Evolutionary conservation across 2,797 vertebrate genomes (phyloP), one percentile per base, ranked within the genome.

Genomic region (Jordanella pulchra): DNA sequence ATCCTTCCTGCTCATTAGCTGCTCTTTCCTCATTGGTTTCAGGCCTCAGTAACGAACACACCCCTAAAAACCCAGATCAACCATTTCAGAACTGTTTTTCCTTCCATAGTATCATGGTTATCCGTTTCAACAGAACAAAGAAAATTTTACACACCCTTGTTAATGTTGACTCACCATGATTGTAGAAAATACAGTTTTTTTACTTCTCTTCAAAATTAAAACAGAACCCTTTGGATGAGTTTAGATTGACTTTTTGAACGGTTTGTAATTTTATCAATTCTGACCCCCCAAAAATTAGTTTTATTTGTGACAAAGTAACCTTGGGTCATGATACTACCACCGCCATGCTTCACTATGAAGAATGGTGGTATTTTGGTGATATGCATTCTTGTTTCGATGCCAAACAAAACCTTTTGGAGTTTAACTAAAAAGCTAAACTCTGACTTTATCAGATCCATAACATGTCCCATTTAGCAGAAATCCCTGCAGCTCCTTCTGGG

Each of bases 1-100:
- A 63, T 42, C 76, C 45, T 73, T 71, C 73, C 25, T 76, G 82
- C 76, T 67, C 32, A 63, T 63, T 42, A 63, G 60, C 35, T 60
- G 9, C 56, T 60, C 17, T 35, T 30, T 32, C 28, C 27, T 53
- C 7, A 1, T 50, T 7, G 11, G 64, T 67, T 60, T 72, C 60
- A 69, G 65, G 55, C 18, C 50, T 58, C 55, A 32, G 56, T 58
- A 32, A 21, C n/a, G 32, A 13, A 5, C 21, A 13, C 32, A 39
- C 0, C 32, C 21, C 32, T 21, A 35, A 39, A 39, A 11, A 14
- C 58, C 23, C 5, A n/a, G 35, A 42, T n/a, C n/a, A 61, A 42
- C 9, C 58, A 42, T 42, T n/a, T 13, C 1, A n/a, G 23, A 61
- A 42, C 6, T 7, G 1, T 32, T 39, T 61, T n/a, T 14, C 35